phyloP scores from a whole-genome alignment of 2,888 invertebrate genomes.

The Chironomus riparius region DNA sequence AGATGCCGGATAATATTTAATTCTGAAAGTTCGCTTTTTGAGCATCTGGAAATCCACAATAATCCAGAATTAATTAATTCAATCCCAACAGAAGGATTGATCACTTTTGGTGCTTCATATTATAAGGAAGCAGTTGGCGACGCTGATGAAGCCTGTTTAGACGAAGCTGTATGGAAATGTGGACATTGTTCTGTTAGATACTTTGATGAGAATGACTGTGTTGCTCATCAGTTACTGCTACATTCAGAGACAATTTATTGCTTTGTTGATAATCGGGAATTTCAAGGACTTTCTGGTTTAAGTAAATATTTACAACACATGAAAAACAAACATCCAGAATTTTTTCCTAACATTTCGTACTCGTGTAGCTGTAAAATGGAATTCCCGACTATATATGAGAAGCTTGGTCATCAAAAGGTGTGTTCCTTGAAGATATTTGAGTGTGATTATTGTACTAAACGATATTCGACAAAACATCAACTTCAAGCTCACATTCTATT shows the following conservation, averaged over 20 bases:
- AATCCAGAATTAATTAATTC: not conserved
- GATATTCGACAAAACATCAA: not conserved
- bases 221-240: not conserved
- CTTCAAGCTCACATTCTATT: slow-evolving; percentile 5
- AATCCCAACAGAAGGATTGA: not conserved
- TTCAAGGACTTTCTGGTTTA: not conserved
- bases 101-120: not conserved
- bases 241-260: not conserved
- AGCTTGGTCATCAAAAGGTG: not conserved
- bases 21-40: not conserved
- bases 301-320: not conserved
- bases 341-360: slow-evolving; percentile 4
- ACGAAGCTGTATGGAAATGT: slow-evolving; percentile 13
- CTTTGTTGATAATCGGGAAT: slow-evolving; percentile 2
- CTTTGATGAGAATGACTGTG: slow-evolving; percentile 4
- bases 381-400: slow-evolving; percentile 1
- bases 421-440: not conserved
- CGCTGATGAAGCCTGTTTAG: not conserved
- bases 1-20: not conserved
- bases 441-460: slow-evolving; percentile 6
- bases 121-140: not conserved
- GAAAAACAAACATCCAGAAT: slow-evolving; percentile 14
- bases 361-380: not conserved
- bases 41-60: not conserved
- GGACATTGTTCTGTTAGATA: not conserved